Evolutionary conservation across 2,113 vertebrate genomes (phyloP).

Genomic region (Plecotus auritus): DNA sequence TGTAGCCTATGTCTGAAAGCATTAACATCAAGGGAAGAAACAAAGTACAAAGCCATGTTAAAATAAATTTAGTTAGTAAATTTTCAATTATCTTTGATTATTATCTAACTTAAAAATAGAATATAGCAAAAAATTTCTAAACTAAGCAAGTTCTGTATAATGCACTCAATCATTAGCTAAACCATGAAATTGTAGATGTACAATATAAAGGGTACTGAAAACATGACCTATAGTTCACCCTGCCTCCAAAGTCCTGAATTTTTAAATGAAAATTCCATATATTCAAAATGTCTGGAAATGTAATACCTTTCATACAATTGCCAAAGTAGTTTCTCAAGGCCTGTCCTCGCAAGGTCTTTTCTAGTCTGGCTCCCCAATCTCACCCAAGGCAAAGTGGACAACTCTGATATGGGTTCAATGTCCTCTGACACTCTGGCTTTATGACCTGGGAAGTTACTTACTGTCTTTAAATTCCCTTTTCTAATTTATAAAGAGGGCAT

Average conservation of each 20-base stretch:
- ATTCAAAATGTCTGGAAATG: not conserved
- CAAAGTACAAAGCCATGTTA: not conserved
- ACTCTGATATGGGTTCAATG: not conserved
- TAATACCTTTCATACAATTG: not conserved
- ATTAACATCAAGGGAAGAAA: constrained; percentile 13
- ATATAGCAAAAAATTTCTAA: not conserved
- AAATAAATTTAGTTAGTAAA: not conserved
- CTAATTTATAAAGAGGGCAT: not conserved
- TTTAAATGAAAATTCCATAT: not conserved
- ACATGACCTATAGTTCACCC: not conserved
- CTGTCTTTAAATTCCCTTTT: not conserved
- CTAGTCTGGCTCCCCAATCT: not conserved
- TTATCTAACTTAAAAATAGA: not conserved
- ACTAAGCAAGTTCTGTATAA: not conserved
- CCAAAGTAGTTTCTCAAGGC: not conserved
- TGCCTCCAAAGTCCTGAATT: not conserved
- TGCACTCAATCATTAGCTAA: not conserved
- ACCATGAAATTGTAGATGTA: not conserved
- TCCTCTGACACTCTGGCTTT: not conserved
- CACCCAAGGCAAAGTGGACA: not conserved
- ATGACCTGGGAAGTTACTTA: not conserved
- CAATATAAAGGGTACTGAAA: not conserved
- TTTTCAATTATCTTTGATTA: not conserved
- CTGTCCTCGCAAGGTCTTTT: not conserved
- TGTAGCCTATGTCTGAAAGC: not conserved